Conservation (phyloP, 2,888 invertebrate species). For the Incurvaria masculella region DNA sequence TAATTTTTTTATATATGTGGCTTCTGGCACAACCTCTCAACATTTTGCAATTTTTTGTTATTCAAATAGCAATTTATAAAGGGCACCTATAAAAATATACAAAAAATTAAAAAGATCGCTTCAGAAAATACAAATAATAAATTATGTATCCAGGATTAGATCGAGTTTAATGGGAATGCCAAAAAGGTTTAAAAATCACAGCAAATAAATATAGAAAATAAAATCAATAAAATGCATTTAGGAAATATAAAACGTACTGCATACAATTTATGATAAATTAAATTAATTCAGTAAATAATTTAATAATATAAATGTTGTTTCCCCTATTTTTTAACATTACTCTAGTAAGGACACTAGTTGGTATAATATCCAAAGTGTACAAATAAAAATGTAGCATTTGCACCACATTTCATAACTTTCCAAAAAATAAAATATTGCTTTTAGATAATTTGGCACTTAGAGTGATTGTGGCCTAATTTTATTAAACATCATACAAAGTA, state of each 20-base stretch:
- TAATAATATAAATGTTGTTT: constrained; percentile 4
- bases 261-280: no score
- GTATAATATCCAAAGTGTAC: background rate
- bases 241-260: no score
- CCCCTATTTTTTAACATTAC: constrained; percentile 7
- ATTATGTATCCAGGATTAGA: no score
- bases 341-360: constrained; percentile 1
- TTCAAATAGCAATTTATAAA: background rate
- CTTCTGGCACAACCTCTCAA: constrained; percentile 4
- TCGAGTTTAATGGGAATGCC: no score
- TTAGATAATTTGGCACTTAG: constrained; percentile 11
- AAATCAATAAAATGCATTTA: no score
- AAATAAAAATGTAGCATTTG: no score
- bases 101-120: background rate
- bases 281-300: no score
- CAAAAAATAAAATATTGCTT: constrained; percentile 15
- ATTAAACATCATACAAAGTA: no score
- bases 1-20: constrained; percentile 9
- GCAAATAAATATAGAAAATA: no score
- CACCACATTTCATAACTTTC: no score
- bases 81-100: background rate
- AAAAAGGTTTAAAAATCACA: no score
- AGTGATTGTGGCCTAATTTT: constrained; percentile 11
- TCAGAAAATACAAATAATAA: no score
- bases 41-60: background rate